Base-by-base conservation (phyloP, 2,888 invertebrate genomes). In the Phaedon cochleariae region DNA sequence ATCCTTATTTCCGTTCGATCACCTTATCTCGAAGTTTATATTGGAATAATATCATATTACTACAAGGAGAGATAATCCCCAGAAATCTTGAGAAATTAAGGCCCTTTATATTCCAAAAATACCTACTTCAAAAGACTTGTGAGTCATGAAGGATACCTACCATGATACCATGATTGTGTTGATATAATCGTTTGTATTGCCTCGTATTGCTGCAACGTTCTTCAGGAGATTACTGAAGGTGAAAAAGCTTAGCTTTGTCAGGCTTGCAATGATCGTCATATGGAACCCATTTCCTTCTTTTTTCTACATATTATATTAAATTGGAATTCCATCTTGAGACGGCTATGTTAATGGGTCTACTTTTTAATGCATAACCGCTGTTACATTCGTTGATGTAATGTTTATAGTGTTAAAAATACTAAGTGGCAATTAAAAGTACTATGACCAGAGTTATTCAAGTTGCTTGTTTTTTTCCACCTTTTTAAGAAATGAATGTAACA, bases 371-470 rank as follows among this genome's bases (percentile, higher is more conserved):
- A 41, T 41, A 41, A 41, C 41, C 41, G 15, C 41, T 41, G 41
- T 41, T 41, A 41, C 41, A 41, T 41, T 41, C 41, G 41, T n/a
- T 41, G 41, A 41, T 41, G 41, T 41, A 41, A 41, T 41, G 41
- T 41, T 41, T 41, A 41, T 41, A 41, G 41, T 41, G 41, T 41
- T 41, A 41, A 41, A 41, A 41, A 41, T 41, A 41, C 41, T 41
- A 41, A 41, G 41, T 41, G 41, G 41, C 41, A 41, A 41, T 41
- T 41, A 41, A 41, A 41, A 41, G 41, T 41, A 15, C 41, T 41
- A 41, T 41, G 41, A 41, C 1, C 2, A 41, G 41, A 41, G 15
- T n/a, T 10, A 41, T 41, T 41, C 15, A 3, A 41, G 15, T 15
- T n/a, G 41, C 41, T 41, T 15, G 41, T 41, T 41, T 34, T 15